Evolutionary conservation across 2,888 invertebrate species (phyloP).

Genomic region (Lithophane leautieri): DNA sequence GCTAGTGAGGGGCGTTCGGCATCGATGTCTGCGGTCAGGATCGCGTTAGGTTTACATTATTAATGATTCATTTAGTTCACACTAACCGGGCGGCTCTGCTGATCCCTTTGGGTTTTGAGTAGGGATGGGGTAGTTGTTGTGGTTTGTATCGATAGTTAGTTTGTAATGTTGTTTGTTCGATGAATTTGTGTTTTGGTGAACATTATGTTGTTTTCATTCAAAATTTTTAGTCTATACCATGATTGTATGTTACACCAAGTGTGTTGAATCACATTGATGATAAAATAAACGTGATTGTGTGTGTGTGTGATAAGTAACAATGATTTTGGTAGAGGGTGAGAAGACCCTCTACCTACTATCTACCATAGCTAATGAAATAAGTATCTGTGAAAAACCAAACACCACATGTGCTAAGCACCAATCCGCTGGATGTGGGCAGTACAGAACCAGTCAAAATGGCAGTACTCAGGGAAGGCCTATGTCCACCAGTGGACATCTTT

Average conservation of each 20-base stretch:
- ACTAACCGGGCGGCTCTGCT: slow-evolving; percentile 87
- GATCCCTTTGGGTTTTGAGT: slow-evolving; percentile 84
- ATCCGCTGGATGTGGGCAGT: too few species aligned
- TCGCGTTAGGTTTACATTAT: slow-evolving; percentile 88
- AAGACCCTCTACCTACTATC: not conserved
- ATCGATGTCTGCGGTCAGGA: slow-evolving; percentile 81
- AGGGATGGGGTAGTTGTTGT: slow-evolving; percentile 69
- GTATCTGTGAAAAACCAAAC: not conserved
- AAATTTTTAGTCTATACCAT: too few species aligned
- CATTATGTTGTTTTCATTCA: not conserved
- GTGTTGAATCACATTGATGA: not conserved
- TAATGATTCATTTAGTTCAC: slow-evolving; percentile 91
- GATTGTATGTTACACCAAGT: not conserved
- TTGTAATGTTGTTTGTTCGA: slow-evolving; percentile 25
- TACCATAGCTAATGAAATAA: not conserved
- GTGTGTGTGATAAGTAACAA: too few species aligned
- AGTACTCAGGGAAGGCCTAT: too few species aligned
- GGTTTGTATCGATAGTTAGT: slow-evolving; percentile 53
- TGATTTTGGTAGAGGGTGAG: not conserved
- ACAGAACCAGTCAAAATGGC: too few species aligned
- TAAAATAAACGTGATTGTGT: not conserved
- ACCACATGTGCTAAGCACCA: not conserved
- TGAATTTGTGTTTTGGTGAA: not conserved
- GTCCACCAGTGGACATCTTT: too few species aligned
- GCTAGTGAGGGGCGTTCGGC: slow-evolving; percentile 82